phyloP scores from a whole-genome alignment of 2,888 invertebrate species.

The Cetonia aurata region DNA sequence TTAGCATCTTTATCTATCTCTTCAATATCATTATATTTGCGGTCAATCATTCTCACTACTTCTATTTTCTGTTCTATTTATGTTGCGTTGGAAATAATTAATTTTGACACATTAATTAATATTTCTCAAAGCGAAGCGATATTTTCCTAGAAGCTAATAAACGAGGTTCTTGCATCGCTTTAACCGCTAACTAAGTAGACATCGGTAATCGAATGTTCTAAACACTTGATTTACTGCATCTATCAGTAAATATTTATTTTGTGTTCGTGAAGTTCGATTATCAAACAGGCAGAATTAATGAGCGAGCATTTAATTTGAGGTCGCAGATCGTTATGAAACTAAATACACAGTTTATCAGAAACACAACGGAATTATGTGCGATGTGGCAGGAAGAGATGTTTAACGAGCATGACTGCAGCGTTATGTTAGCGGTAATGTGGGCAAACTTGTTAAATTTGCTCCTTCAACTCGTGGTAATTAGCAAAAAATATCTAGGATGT shows the following conservation, averaged over 20 bases:
- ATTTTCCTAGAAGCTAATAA: not conserved
- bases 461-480: conserved; percentile 33
- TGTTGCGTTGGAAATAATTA: too few relatives aligned
- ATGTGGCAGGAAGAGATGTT: conserved; percentile 7
- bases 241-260: conserved; percentile 25
- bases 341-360: conserved; percentile 43
- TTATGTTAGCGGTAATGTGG: conserved; percentile 30
- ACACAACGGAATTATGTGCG: conserved; percentile 10
- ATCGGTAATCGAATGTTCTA: not conserved
- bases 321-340: conserved; percentile 43
- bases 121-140: too few relatives aligned
- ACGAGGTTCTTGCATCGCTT: not conserved
- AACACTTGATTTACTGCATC: conserved; percentile 26
- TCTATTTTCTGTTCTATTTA: too few relatives aligned
- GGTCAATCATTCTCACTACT: too few relatives aligned
- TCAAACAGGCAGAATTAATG: conserved; percentile 40
- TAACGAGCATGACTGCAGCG: conserved; percentile 32
- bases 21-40: too few relatives aligned
- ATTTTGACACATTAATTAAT: too few relatives aligned
- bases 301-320: conserved; percentile 44
- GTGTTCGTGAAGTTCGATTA: conserved; percentile 19
- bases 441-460: conserved; percentile 39
- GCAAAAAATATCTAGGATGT: conserved; percentile 24
- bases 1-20: too few relatives aligned
- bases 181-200: conserved; percentile 3